These are phyloP conservation scores for Parelbella ahira DNA, from an alignment of 2,888 invertebrate species.

Conservation along the genomic window DNA sequence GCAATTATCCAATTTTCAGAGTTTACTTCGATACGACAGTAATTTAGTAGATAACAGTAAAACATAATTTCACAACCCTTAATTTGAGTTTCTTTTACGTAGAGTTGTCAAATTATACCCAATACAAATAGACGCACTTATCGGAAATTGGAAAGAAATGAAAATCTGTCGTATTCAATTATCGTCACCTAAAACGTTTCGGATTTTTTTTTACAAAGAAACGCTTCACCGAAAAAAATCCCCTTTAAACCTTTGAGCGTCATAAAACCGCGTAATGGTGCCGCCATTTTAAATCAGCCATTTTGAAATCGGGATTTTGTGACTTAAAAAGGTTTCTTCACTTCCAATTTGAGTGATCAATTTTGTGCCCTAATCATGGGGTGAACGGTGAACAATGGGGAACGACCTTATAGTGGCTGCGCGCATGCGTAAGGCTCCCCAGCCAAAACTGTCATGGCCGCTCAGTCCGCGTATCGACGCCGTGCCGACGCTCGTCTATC, in stretches of 20 bases:
- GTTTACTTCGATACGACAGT: too few species aligned
- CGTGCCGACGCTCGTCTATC: conserved; percentile 47
- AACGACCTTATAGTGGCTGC: conserved; percentile 55
- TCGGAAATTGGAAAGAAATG: background rate
- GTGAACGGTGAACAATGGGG: conserved; percentile 67
- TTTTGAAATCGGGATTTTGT: conserved; percentile 36
- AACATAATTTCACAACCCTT: too few species aligned
- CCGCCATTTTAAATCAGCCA: conserved; percentile 32
- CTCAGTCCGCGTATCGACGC: conserved; percentile 73
- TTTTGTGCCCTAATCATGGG: conserved; percentile 41
- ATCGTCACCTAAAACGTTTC: conserved; percentile 4
- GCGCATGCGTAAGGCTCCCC: conserved; percentile 66
- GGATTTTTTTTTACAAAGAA: conserved; percentile 5
- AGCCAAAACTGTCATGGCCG: conserved; percentile 68
- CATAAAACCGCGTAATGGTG: conserved; percentile 12
- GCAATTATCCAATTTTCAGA: too few species aligned
- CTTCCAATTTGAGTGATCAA: conserved; percentile 43
- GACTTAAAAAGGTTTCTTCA: conserved; percentile 50
- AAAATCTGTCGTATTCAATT: conserved; percentile 4
- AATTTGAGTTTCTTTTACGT: too few species aligned
- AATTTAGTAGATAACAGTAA: too few species aligned
- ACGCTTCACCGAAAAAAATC: conserved; percentile 1
- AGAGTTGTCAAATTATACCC: too few species aligned
- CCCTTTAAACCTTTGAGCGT: conserved; percentile 5
- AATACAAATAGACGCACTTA: too few species aligned